These are phyloP conservation scores for Sinodicranocentrus sp. DNA, from an alignment of 2,888 invertebrate genomes.

Conservation along the genomic window DNA sequence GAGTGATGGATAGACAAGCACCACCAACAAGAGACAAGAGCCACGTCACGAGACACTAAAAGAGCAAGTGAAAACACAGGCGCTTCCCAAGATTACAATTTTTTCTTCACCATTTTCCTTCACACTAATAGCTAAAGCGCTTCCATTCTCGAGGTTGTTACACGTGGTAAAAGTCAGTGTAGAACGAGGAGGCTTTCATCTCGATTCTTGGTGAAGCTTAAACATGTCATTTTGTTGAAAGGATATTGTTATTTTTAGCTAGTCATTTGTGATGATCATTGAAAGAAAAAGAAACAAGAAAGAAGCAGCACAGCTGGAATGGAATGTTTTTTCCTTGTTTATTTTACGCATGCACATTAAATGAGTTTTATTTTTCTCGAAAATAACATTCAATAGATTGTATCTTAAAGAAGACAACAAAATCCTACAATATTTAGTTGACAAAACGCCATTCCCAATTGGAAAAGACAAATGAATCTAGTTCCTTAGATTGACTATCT, in stretches of 20 bases:
- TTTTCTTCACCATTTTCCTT: not conserved
- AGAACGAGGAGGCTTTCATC: not conserved
- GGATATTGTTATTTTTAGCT: slow-evolving; percentile 38
- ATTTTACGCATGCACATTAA: too few species aligned
- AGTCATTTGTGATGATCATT: slow-evolving; percentile 1
- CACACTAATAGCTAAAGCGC: slow-evolving; percentile 29
- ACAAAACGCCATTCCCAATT: too few species aligned
- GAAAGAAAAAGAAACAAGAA: too few species aligned
- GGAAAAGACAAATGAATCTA: too few species aligned
- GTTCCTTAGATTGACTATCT: too few species aligned
- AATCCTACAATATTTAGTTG: too few species aligned
- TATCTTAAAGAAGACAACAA: too few species aligned
- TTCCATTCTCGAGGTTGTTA: slow-evolving; percentile 30
- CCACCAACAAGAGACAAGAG: not conserved
- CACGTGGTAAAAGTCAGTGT: slow-evolving; percentile 22
- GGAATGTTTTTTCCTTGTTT: too few species aligned
- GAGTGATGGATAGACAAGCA: slow-evolving; percentile 41
- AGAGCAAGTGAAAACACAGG: slow-evolving; percentile 1
- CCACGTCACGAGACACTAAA: slow-evolving; percentile 17
- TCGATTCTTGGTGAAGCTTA: not conserved
- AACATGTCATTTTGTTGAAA: slow-evolving; percentile 42
- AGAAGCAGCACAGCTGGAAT: too few species aligned
- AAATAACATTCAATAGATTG: too few species aligned
- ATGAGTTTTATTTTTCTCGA: too few species aligned
- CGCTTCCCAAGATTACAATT: not conserved